Conservation (phyloP, 2,888 invertebrate species). For the Amblyjoppa fuscipennis region DNA sequence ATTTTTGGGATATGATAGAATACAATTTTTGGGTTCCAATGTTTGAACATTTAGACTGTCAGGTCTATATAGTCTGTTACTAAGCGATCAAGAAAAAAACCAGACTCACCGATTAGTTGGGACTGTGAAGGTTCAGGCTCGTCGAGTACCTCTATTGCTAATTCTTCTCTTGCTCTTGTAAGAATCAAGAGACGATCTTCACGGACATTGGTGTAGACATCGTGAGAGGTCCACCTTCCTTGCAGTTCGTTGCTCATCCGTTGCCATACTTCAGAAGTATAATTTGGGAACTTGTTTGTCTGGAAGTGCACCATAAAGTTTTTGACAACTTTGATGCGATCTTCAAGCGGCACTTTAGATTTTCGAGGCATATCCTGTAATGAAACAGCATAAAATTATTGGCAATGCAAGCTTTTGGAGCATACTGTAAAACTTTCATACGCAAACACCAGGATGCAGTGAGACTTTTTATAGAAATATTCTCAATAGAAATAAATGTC, state of each 20-base stretch:
- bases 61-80: too few relatives aligned
- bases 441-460: neutral
- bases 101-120: slow-evolving; percentile 1
- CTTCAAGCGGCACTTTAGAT: neutral
- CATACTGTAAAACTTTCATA: neutral
- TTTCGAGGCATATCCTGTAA: slow-evolving; percentile 20
- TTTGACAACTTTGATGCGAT: slow-evolving; percentile 15
- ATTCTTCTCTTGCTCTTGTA: neutral
- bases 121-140: neutral
- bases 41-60: too few relatives aligned
- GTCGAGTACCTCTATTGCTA: neutral
- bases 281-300: neutral
- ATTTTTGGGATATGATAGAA: too few relatives aligned
- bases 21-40: too few relatives aligned
- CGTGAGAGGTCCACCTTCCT: neutral
- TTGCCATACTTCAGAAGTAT: slow-evolving; percentile 19
- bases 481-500: too few relatives aligned
- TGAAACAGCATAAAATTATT: neutral
- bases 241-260: slow-evolving; percentile 15
- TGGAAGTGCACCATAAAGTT: slow-evolving; percentile 7
- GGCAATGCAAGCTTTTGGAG: neutral
- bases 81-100: too few relatives aligned
- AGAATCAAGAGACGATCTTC: slow-evolving; percentile 22
- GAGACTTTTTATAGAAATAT: neutral
- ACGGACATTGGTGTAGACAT: slow-evolving; percentile 23